Percentiles rank a stretch among this genome's conserved stretches.
phyloP scores from a whole-genome alignment of 1,140 invertebrate genomes.

The Plodia interpunctella region DNA sequence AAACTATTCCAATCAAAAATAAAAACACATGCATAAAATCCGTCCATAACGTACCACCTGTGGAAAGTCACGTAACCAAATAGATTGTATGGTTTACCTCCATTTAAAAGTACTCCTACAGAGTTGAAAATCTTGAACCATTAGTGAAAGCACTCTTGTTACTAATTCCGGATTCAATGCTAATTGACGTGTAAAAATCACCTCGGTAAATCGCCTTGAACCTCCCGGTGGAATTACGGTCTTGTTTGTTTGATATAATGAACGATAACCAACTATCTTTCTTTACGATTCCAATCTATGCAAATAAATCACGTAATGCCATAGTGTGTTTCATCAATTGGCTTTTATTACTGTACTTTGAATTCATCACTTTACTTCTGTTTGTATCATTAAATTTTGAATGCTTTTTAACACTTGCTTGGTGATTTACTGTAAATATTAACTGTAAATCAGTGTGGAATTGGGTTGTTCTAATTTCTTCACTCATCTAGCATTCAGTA shows the following conservation, averaged over 20 bases:
- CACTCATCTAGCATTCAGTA: no score
- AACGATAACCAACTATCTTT: background rate
- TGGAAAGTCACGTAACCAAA: no score
- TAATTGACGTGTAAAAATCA: constrained; percentile 36
- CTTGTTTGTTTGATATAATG: constrained; percentile 7
- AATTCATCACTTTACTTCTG: background rate
- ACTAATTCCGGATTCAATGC: constrained; percentile 31
- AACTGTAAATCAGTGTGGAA: no score
- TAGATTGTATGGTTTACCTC: no score
- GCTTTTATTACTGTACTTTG: background rate
- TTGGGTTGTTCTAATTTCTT: no score
- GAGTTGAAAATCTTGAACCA: background rate
- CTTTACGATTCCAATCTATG: constrained; percentile 5
- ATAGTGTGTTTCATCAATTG: constrained; percentile 5
- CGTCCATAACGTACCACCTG: no score
- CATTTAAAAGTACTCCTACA: no score
- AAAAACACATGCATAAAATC: no score
- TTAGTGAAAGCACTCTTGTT: constrained; percentile 11
- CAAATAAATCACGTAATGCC: constrained; percentile 1
- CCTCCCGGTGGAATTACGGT: constrained; percentile 19
- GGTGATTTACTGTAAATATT: background rate
- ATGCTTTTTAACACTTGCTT: background rate
- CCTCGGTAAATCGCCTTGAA: constrained; percentile 27
- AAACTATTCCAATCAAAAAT: no score
- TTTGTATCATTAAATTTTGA: background rate